A percentile compares a stretch with the other conserved stretches of the same genome.
Evolutionary conservation across 2,888 invertebrate genomes (phyloP).

Genomic region (Lapara coniferarum): DNA sequence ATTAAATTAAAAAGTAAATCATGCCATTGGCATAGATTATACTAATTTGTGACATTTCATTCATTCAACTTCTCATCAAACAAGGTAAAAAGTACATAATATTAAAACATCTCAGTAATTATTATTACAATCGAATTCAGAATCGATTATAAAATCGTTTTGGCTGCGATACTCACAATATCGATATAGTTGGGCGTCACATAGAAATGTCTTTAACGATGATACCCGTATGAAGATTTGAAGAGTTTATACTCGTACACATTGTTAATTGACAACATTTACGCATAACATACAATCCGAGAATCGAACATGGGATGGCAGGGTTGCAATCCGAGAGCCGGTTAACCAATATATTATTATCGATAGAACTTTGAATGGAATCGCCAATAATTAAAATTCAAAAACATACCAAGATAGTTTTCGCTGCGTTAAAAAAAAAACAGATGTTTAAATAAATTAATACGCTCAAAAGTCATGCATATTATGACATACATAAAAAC

Average conservation of each 20-base stretch:
- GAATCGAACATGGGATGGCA: not conserved
- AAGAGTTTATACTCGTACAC: constrained; percentile 1
- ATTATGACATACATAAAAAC: too few relatives aligned
- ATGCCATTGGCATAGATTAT: too few relatives aligned
- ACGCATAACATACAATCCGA: not conserved
- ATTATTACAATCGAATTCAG: not conserved
- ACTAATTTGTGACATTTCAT: too few relatives aligned
- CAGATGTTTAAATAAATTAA: too few relatives aligned
- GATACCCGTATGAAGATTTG: constrained; percentile 9
- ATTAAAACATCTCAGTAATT: not conserved
- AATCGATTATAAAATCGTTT: not conserved
- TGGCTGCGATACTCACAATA: not conserved
- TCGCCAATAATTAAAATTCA: too few relatives aligned
- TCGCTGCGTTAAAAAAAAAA: too few relatives aligned
- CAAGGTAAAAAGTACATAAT: not conserved
- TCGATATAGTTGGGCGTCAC: not conserved
- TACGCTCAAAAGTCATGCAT: too few relatives aligned
- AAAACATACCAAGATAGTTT: too few relatives aligned
- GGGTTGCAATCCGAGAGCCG: not conserved
- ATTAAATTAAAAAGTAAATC: too few relatives aligned
- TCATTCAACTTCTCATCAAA: too few relatives aligned
- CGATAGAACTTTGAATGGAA: not conserved
- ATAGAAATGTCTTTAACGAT: not conserved
- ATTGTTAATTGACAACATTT: constrained; percentile 15
- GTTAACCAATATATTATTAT: not conserved